Base-by-base conservation (phyloP, 1,140 invertebrate species). In the Araneus ventricosus region DNA sequence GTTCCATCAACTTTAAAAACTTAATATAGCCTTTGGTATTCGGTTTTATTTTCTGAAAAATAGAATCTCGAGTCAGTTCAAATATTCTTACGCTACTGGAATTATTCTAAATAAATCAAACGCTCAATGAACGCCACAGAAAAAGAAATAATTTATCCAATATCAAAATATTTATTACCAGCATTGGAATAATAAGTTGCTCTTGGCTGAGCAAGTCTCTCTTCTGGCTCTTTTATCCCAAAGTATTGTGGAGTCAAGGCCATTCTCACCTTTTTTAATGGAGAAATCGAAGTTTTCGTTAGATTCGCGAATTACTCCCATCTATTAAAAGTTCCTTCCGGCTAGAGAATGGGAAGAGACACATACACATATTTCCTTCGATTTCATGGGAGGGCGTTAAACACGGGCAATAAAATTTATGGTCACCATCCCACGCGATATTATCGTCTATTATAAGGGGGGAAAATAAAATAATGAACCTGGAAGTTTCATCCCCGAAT, bases 391-490 rank as follows among this genome's bases (percentile, higher is more conserved):
- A 59, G 57, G 34, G 17, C 45, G 30, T 61, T 86, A 86, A 86
- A 86, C 52, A 61, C 84, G 45, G 27, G 57, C 84, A 86, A 86
- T 61, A 86, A 86, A 86, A 86, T 86, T 86, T 86, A 86, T 61
- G 84, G 34, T 24, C 45, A 34, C 57, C 52, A 86, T 86, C 57
- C 57, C 45, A 37, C 10, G 45, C 30, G 45, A 34, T 86, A 86
- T 45, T 24, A 86, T 24, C 70, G 70, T 37, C 70, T 61, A 86
- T 45, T 45, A 86, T 20, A 34, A 86, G 57, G 61, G 14, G 6
- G 14, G 17, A 86, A 34, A 57, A 27, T 61, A 57, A 86, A 86
- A 61, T 30, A 34, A 34, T n/a, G 22, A 39, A 41, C 37, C 39
- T 7, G n/a, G 24, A 45, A 14, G 14, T 61, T 45, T 34, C 20